These are phyloP conservation scores for Creontiades dilutus DNA, from an alignment of 2,888 invertebrate genomes.

Conservation along the genomic window DNA sequence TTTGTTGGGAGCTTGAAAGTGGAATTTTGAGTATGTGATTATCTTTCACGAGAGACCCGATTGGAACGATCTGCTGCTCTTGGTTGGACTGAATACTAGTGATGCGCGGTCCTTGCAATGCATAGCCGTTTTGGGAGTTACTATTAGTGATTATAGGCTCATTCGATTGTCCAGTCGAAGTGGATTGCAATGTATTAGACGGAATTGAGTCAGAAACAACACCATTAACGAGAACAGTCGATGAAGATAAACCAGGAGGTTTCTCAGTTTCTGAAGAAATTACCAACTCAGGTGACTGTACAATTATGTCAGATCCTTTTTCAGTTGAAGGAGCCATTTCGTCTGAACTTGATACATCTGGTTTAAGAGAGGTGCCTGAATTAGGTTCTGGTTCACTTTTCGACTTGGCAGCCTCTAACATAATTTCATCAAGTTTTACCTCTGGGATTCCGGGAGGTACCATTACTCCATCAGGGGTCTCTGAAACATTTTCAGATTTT, in stretches of 20 bases:
- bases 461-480: background rate
- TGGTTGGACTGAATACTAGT: background rate
- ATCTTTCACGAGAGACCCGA: background rate
- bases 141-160: background rate
- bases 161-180: background rate
- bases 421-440: background rate
- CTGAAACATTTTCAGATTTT: slow-evolving; percentile 20
- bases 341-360: background rate
- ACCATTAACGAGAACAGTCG: background rate
- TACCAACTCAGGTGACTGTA: too few species aligned
- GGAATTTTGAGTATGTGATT: slow-evolving; percentile 15
- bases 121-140: background rate
- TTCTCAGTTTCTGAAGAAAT: too few species aligned
- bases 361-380: background rate
- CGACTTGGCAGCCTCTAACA: slow-evolving; percentile 41
- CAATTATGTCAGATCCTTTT: too few species aligned
- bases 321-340: background rate
- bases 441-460: background rate
- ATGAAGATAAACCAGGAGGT: background rate
- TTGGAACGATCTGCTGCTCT: background rate
- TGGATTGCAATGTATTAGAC: background rate
- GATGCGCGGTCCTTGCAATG: background rate
- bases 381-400: slow-evolving; percentile 53
- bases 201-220: background rate
- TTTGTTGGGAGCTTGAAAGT: background rate